These are phyloP conservation scores for Hydractinia echinata DNA, from an alignment of 30 jellyfish, hydroid and myxozoan genomes.

Conservation along the genomic window DNA sequence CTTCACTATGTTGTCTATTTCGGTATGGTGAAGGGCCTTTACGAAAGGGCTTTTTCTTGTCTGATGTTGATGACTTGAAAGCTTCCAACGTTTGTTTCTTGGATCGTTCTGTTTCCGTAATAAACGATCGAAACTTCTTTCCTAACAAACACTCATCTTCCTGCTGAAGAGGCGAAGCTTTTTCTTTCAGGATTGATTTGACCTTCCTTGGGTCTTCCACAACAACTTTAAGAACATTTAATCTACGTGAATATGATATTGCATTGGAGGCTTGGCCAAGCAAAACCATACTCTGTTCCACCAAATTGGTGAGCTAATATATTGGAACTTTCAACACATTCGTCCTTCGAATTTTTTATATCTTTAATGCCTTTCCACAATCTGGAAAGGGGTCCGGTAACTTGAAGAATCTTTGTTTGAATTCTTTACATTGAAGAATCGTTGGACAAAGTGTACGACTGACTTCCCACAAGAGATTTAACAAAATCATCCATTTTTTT, in stretches of 20 bases:
- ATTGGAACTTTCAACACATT: not conserved
- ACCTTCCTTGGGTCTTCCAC: conserved; percentile 4
- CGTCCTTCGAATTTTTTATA: not conserved
- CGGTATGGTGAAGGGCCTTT: conserved; percentile 11
- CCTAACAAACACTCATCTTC: not conserved
- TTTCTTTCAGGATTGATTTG: not conserved
- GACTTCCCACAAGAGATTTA: too few relatives aligned
- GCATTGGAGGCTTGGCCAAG: not conserved
- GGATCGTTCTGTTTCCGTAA: not conserved
- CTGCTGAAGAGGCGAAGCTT: not conserved
- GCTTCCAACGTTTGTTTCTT: not conserved
- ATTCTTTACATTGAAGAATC: not conserved
- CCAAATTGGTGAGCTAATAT: not conserved
- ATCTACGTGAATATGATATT: not conserved
- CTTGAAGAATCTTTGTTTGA: not conserved
- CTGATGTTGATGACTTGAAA: not conserved
- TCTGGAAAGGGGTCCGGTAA: not conserved
- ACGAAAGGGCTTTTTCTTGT: conserved; percentile 4
- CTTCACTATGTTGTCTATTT: not conserved
- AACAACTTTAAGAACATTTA: not conserved
- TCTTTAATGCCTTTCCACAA: not conserved
- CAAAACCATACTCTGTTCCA: not conserved
- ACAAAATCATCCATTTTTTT: too few relatives aligned
- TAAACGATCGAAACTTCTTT: not conserved
- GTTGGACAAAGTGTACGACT: too few relatives aligned